Base-by-base conservation (phyloP, 2,797 vertebrate genomes). In the Cossypha dichroa region DNA sequence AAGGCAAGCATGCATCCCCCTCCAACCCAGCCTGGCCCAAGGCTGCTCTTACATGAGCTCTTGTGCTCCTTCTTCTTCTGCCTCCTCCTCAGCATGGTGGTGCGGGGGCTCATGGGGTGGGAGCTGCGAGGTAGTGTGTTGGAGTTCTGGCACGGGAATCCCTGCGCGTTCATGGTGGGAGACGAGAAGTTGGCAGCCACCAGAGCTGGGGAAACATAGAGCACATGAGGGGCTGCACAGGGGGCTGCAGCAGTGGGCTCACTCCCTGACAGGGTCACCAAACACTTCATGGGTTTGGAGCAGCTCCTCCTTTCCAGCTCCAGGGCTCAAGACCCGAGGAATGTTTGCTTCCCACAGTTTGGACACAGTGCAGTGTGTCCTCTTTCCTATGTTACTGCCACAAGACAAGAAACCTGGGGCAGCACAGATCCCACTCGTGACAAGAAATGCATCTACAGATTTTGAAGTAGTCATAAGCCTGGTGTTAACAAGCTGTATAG, bases 21-120 rank as follows among this genome's bases (percentile, higher is more conserved):
- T 22, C 22, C 68, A 58, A 48, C 26, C 49, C 74, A 91, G 49
- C 31, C 48, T 15, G 22, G 28, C 45, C 55, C 52, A 19, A 34
- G 3, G 1, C 29, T 52, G 26, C 38, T 74, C 99, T 98, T 97
- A 99, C 99, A 0, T 31, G 99, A 99, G 93, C 99, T 99, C 95
- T 99, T 99, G 97, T 99, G 98, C 64, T 99, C 99, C 97, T 99
- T 99, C 97, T 99, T 99, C 59, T 99, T 98, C 95, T 98, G 99
- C 66, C 99, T 97, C 59, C 99, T 98, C 96, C 99, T 98, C 89
- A 99, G 98, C 98, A 99, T 97, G 13, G 99, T 99, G 95, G 99
- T 99, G 11, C 99, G 98, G 14, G 99, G 99, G 77, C 99, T 99
- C 99, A 99, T 99, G 94, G 99, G 99, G 73, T 98, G 98, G 22